These are phyloP conservation scores for Brachionus sp. DNA, from an alignment of 1,140 invertebrate species.

Conservation along the genomic window DNA sequence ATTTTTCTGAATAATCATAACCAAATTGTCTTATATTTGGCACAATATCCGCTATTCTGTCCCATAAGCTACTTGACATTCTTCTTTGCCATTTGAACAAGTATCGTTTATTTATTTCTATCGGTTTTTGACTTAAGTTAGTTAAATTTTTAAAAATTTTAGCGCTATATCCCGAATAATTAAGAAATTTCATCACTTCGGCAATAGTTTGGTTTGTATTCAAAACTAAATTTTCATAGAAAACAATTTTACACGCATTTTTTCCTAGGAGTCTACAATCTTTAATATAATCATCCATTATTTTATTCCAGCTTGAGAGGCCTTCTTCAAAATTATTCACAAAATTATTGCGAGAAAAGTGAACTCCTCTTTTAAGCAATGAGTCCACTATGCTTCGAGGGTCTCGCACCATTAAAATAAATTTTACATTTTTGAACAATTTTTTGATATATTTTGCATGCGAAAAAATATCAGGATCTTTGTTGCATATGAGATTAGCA, in stretches of 20 bases:
- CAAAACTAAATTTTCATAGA: constrained; percentile 93
- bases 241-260: constrained; percentile 78
- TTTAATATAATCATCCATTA: constrained; percentile 85
- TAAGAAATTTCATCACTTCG: constrained; percentile 81
- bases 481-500: constrained; percentile 85
- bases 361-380: constrained; percentile 88
- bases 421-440: constrained; percentile 75
- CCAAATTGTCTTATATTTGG: background rate
- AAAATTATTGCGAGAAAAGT: constrained; percentile 93
- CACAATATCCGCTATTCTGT: background rate
- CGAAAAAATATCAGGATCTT: constrained; percentile 94
- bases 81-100: constrained; percentile 24
- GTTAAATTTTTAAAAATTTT: constrained; percentile 23
- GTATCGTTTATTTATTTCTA: background rate
- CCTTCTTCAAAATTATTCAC: constrained; percentile 81
- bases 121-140: background rate
- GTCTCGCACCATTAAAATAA: constrained; percentile 95
- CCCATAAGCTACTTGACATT: background rate
- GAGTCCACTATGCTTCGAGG: constrained; percentile 95
- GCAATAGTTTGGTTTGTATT: constrained; percentile 85
- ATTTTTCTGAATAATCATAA: background rate
- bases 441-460: constrained; percentile 72
- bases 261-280: constrained; percentile 76
- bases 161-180: constrained; percentile 63
- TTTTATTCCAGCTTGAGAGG: constrained; percentile 89